Conservation (phyloP, 1,140 invertebrate species). For the Calosoma granatense region DNA sequence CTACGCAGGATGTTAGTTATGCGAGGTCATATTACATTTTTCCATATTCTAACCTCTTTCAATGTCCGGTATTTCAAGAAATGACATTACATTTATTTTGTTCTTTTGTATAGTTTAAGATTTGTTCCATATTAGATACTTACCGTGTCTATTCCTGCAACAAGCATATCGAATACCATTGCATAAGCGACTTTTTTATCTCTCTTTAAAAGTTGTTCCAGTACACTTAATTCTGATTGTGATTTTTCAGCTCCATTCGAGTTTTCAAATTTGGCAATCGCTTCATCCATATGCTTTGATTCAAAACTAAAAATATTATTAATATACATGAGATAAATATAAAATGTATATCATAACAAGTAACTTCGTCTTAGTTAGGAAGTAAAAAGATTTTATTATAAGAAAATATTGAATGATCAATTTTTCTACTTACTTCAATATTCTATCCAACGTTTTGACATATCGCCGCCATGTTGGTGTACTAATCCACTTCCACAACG, state of each 20-base stretch:
- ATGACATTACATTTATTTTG: too few species aligned
- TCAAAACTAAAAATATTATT: conserved; percentile 21
- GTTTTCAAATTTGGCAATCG: conserved; percentile 30
- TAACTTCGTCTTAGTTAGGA: too few species aligned
- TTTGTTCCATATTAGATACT: too few species aligned
- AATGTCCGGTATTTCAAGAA: too few species aligned
- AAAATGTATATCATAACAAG: neutral
- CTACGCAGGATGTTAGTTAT: too few species aligned
- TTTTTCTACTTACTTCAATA: conserved; percentile 15
- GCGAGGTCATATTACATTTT: too few species aligned
- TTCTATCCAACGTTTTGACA: conserved; percentile 22
- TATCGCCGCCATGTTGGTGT: conserved; percentile 37
- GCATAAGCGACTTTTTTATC: conserved; percentile 43
- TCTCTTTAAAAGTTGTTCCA: conserved; percentile 43
- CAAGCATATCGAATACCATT: conserved; percentile 62
- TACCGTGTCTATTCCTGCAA: conserved; percentile 69
- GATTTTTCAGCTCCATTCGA: conserved; percentile 16
- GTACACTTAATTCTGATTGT: conserved; percentile 36
- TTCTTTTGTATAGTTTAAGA: too few species aligned
- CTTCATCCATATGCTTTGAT: conserved; percentile 31
- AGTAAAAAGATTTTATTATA: neutral
- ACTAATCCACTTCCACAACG: conserved; percentile 47
- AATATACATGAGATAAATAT: neutral
- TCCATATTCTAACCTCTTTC: too few species aligned
- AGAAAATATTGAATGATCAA: neutral